Conservation (phyloP, 2,888 invertebrate genomes). For the Parnassius apollo region DNA sequence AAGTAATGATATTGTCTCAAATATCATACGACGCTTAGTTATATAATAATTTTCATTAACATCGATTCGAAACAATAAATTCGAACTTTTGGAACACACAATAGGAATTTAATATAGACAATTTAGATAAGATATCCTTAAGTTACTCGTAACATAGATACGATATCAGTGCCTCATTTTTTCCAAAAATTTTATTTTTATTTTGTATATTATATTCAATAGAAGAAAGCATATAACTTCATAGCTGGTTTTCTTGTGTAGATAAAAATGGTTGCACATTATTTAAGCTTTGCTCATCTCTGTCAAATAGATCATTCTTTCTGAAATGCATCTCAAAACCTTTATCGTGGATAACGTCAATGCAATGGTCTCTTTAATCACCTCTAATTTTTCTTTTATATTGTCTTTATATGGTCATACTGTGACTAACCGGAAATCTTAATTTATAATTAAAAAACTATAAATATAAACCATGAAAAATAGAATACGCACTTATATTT, state of each 20-base stretch:
- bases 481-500: neutral
- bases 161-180: no score
- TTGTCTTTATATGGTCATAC: constrained; percentile 7
- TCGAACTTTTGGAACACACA: no score
- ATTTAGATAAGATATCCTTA: no score
- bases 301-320: neutral
- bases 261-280: constrained; percentile 1
- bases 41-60: no score
- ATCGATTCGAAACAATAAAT: no score
- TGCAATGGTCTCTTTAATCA: constrained; percentile 42
- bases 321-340: constrained; percentile 4
- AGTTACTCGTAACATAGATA: no score
- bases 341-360: constrained; percentile 29
- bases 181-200: no score
- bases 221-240: constrained; percentile 3
- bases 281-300: neutral
- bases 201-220: no score
- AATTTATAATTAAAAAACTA: neutral
- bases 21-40: no score
- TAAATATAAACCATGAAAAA: constrained; percentile 1
- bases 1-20: no score
- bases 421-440: constrained; percentile 16
- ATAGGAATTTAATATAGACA: no score
- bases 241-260: constrained; percentile 2
- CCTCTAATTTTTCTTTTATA: neutral